These are phyloP conservation scores for Callorhinus ursinus DNA, from an alignment of 2,113 vertebrate genomes.

Conservation along the genomic window DNA sequence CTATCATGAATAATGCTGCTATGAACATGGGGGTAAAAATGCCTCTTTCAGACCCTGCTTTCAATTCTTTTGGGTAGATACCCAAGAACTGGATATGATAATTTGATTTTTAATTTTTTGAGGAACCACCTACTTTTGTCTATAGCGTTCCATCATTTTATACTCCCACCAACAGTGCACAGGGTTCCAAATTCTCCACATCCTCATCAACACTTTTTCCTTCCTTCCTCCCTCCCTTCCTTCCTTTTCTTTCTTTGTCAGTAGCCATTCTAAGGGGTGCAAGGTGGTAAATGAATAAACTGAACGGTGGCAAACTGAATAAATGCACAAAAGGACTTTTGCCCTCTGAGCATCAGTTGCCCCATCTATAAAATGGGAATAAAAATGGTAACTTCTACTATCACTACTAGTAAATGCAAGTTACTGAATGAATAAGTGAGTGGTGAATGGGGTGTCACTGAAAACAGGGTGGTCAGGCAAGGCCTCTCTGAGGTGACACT, in stretches of 20 bases:
- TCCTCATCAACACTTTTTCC: not conserved
- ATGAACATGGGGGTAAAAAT: too few relatives aligned
- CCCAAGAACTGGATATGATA: not conserved
- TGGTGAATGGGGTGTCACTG: not conserved
- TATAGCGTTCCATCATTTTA: not conserved
- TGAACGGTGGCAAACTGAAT: not conserved
- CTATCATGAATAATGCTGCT: not conserved
- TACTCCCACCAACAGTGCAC: not conserved
- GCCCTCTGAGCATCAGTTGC: not conserved
- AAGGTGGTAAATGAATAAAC: not conserved
- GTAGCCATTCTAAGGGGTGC: not conserved
- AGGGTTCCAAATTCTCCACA: not conserved
- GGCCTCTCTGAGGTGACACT: not conserved
- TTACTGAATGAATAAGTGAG: not conserved
- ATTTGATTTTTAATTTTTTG: not conserved
- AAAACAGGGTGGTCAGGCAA: not conserved
- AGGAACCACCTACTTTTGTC: not conserved
- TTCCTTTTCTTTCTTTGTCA: not conserved
- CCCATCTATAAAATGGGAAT: not conserved
- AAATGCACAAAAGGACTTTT: not conserved
- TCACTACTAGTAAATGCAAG: not conserved
- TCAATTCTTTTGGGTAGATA: not conserved
- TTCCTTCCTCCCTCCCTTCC: too few relatives aligned
- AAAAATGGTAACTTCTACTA: not conserved
- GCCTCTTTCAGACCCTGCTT: not conserved